phyloP scores from a whole-genome alignment of 2,888 invertebrate species.

The Parasteatoda lunata region DNA sequence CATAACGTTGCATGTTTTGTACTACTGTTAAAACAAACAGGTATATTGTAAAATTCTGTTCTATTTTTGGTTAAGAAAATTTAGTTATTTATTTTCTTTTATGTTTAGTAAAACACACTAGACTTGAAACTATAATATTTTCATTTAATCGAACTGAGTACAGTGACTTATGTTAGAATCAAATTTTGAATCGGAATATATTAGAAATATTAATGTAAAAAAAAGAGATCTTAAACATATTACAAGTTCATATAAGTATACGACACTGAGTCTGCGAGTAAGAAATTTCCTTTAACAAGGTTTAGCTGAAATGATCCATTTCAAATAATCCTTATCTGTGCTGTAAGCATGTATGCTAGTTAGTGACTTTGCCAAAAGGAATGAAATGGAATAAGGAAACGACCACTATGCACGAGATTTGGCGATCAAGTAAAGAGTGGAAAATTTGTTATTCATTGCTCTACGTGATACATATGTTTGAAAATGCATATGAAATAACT shows the following conservation, averaged over 20 bases:
- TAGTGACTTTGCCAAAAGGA: background rate
- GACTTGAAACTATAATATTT: too few relatives aligned
- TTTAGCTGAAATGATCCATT: conserved; percentile 30
- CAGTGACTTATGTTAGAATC: too few relatives aligned
- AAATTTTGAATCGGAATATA: too few relatives aligned
- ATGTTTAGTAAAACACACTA: too few relatives aligned
- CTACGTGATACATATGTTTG: background rate
- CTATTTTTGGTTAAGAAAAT: too few relatives aligned
- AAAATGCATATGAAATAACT: background rate
- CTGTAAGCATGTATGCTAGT: conserved; percentile 1
- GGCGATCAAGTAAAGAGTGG: conserved; percentile 48
- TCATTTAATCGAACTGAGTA: too few relatives aligned
- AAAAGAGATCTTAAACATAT: background rate
- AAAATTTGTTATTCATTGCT: conserved; percentile 40
- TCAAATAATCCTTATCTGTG: background rate
- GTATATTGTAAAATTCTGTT: too few relatives aligned
- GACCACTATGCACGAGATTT: conserved; percentile 49
- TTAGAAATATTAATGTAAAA: background rate
- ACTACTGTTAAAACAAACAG: too few relatives aligned
- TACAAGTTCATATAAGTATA: background rate
- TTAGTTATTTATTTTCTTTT: too few relatives aligned
- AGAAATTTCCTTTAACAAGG: conserved; percentile 7
- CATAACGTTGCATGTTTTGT: too few relatives aligned
- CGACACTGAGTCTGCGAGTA: background rate
- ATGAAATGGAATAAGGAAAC: conserved; percentile 28